Percentiles rank a stretch among this genome's conserved stretches.
These are phyloP conservation scores for Aleiodes leptofemur DNA, from an alignment of 2,888 invertebrate species.

Conservation along the genomic window DNA sequence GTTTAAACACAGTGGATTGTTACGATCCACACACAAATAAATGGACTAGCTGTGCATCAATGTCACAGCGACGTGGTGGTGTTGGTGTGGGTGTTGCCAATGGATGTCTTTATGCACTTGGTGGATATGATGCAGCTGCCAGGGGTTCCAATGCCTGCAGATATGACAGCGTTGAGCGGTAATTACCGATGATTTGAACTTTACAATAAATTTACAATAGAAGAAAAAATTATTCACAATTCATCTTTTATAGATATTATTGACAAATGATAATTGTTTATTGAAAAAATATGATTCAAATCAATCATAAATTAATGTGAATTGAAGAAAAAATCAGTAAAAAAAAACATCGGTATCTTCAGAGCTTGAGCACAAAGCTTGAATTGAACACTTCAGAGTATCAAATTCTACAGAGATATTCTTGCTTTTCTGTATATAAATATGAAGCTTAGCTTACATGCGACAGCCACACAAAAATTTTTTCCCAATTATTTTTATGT, in stretches of 20 bases:
- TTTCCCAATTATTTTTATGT: not conserved
- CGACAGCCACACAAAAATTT: not conserved
- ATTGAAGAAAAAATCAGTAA: no score
- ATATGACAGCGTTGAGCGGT: constrained; percentile 94
- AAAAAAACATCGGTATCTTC: no score
- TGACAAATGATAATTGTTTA: no score
- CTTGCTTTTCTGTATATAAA: not conserved
- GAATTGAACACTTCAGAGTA: constrained; percentile 11
- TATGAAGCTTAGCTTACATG: not conserved
- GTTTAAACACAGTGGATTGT: constrained; percentile 92
- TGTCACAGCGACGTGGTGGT: constrained; percentile 91
- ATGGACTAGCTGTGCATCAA: constrained; percentile 91
- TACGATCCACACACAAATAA: constrained; percentile 85
- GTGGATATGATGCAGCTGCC: constrained; percentile 95
- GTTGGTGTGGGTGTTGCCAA: constrained; percentile 93
- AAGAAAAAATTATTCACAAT: no score
- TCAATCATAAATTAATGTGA: no score
- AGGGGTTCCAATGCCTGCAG: constrained; percentile 88
- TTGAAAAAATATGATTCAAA: no score
- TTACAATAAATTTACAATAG: not conserved
- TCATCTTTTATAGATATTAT: no score
- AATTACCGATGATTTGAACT: constrained; percentile 66
- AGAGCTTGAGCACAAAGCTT: not conserved
- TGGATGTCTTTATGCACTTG: constrained; percentile 93
- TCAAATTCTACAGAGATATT: not conserved